phyloP scores from a whole-genome alignment of 2,797 vertebrate genomes.

The Allochrocebus solatus region DNA sequence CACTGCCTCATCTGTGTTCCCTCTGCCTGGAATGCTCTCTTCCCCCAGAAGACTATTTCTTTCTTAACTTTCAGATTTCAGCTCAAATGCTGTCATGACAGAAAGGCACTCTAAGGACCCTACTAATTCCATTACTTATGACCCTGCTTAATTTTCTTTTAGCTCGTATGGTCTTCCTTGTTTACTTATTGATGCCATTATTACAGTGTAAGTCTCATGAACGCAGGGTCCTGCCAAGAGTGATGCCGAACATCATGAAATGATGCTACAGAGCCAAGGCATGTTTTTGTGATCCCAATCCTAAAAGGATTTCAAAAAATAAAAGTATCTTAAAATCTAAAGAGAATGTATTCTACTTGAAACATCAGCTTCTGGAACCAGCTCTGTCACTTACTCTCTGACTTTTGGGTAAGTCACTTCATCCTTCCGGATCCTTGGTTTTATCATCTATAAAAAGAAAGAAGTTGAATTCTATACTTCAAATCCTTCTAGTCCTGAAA shows the following conservation, averaged over 20 bases:
- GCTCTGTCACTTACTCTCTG: not conserved
- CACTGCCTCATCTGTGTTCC: not conserved
- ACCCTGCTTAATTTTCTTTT: conserved; percentile 1
- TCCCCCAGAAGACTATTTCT: not conserved
- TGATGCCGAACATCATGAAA: conserved; percentile 2
- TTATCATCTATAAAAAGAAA: conserved; percentile 36
- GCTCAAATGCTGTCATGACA: not conserved
- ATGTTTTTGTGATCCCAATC: not conserved
- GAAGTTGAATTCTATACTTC: not conserved
- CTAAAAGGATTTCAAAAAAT: conserved; percentile 31
- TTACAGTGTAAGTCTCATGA: not conserved
- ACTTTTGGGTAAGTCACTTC: not conserved
- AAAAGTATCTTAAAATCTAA: conserved; percentile 40
- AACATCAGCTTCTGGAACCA: conserved; percentile 2
- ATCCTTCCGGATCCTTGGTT: not conserved
- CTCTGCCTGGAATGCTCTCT: not conserved
- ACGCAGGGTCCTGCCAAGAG: not conserved
- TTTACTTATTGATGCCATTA: not conserved
- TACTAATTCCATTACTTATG: not conserved
- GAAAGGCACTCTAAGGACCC: not conserved
- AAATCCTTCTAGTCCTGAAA: conserved; percentile 4
- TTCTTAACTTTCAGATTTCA: conserved; percentile 12
- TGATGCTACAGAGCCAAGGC: not conserved
- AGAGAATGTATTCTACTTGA: not conserved
- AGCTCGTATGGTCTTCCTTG: not conserved